Conservation (phyloP, 2,888 invertebrate species). For the Leucozona laternaria region DNA sequence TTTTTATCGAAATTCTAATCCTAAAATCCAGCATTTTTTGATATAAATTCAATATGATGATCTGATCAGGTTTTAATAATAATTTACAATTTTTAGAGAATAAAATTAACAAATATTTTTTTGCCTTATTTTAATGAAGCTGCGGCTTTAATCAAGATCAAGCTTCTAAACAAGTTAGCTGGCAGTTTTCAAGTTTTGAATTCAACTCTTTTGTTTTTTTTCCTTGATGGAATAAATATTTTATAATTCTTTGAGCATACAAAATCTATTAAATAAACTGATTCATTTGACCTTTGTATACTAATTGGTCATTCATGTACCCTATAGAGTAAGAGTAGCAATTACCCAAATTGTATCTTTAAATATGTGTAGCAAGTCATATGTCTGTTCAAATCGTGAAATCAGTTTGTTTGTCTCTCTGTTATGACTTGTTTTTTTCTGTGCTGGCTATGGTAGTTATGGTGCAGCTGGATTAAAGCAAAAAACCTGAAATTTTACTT, state of each 20-base stretch:
- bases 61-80: neutral
- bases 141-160: neutral
- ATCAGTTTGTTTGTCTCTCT: slow-evolving; percentile 29
- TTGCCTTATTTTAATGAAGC: neutral
- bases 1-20: neutral
- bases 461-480: slow-evolving; percentile 31
- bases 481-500: slow-evolving; percentile 71
- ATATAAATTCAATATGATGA: neutral
- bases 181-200: slow-evolving; percentile 33
- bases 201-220: slow-evolving; percentile 40
- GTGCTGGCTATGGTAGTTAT: too few species aligned
- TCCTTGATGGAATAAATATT: neutral
- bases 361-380: slow-evolving; percentile 22
- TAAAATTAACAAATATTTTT: neutral
- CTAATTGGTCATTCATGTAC: slow-evolving; percentile 9
- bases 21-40: neutral
- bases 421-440: neutral
- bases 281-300: too few species aligned
- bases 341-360: neutral
- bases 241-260: neutral
- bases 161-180: slow-evolving; percentile 35
- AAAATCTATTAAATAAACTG: too few species aligned
- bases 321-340: neutral
- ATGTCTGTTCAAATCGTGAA: slow-evolving; percentile 37
- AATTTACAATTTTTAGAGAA: neutral